A percentile compares a stretch with the other conserved stretches of the same genome.
These are phyloP conservation scores for Melanotaenia duboulayi DNA, from an alignment of 2,113 vertebrate genomes.

Conservation along the genomic window DNA sequence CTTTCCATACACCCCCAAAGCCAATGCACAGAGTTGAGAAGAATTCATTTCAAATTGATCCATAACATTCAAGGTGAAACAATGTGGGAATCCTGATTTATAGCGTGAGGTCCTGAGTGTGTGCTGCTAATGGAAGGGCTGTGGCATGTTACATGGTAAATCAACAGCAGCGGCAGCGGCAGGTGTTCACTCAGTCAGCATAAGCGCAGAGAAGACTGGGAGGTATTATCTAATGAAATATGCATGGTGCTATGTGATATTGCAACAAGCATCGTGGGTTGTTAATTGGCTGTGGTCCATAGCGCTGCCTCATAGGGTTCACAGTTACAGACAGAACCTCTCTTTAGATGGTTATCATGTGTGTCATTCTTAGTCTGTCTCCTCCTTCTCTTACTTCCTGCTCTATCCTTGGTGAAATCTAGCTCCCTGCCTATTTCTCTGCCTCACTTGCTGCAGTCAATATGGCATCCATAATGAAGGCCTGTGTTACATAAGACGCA, in stretches of 20 bases:
- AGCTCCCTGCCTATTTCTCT: slow-evolving; percentile 6
- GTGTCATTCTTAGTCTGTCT: slow-evolving; percentile 19
- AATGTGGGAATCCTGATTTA: slow-evolving; percentile 61
- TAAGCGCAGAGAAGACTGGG: slow-evolving; percentile 15
- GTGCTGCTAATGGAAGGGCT: slow-evolving; percentile 43
- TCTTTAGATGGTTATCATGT: slow-evolving; percentile 12
- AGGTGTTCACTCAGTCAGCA: slow-evolving; percentile 20
- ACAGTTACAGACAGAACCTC: slow-evolving; percentile 36
- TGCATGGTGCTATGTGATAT: slow-evolving; percentile 44
- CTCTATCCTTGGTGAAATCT: slow-evolving; percentile 1
- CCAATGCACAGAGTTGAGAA: slow-evolving; percentile 5
- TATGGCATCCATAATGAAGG: slow-evolving; percentile 67
- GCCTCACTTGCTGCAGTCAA: slow-evolving; percentile 57
- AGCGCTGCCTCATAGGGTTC: slow-evolving; percentile 30
- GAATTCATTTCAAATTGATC: slow-evolving; percentile 57
- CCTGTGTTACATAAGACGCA: slow-evolving; percentile 51
- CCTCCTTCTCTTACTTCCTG: slow-evolving; percentile 10
- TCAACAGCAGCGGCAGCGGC: slow-evolving; percentile 31
- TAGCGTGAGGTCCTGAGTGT: not conserved
- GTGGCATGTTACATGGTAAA: slow-evolving; percentile 31
- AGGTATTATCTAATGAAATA: slow-evolving; percentile 52
- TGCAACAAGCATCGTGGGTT: slow-evolving; percentile 8
- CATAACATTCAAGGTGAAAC: slow-evolving; percentile 65
- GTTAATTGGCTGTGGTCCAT: slow-evolving; percentile 50
- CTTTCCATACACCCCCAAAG: slow-evolving; percentile 22